Percentiles rank a stretch among this genome's conserved stretches.
These are phyloP conservation scores for Arnoldichthys spilopterus DNA, from an alignment of 2,797 vertebrate genomes.

Conservation along the genomic window DNA sequence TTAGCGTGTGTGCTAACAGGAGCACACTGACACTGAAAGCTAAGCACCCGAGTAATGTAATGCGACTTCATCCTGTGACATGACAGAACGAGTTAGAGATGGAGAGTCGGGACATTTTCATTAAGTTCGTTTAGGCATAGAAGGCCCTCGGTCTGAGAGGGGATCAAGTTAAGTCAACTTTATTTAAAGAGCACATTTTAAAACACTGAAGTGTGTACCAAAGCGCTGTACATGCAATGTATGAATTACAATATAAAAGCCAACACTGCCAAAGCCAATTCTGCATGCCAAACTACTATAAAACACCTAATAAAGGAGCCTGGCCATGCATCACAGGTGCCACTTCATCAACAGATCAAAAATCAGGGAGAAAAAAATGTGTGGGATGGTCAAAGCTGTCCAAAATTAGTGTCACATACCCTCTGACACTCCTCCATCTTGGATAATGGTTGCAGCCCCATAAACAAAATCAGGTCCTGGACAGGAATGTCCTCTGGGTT, in stretches of 20 bases:
- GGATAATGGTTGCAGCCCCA: slow-evolving; percentile 64
- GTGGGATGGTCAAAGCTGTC: neutral
- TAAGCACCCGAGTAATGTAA: neutral
- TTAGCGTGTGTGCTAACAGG: slow-evolving; percentile 44
- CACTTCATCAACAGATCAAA: too few relatives aligned
- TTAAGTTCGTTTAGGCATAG: neutral
- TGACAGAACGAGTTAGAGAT: neutral
- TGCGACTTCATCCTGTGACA: neutral
- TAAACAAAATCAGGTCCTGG: slow-evolving; percentile 81
- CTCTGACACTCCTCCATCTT: slow-evolving; percentile 83
- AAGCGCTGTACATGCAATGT: too few relatives aligned
- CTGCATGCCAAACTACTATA: too few relatives aligned
- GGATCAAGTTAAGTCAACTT: too few relatives aligned
- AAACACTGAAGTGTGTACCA: too few relatives aligned
- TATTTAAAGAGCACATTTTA: too few relatives aligned
- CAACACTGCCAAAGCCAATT: too few relatives aligned
- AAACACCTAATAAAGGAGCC: too few relatives aligned
- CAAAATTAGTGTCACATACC: slow-evolving; percentile 65
- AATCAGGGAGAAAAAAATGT: too few relatives aligned
- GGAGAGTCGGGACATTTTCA: neutral
- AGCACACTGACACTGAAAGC: slow-evolving; percentile 13
- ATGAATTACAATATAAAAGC: too few relatives aligned
- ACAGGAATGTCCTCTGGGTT: slow-evolving; percentile 70
- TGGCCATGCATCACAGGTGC: too few relatives aligned
- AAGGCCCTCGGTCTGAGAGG: neutral